These are phyloP conservation scores for Eurystomus glaucurus DNA, from an alignment of 2,797 vertebrate genomes.

Conservation along the genomic window DNA sequence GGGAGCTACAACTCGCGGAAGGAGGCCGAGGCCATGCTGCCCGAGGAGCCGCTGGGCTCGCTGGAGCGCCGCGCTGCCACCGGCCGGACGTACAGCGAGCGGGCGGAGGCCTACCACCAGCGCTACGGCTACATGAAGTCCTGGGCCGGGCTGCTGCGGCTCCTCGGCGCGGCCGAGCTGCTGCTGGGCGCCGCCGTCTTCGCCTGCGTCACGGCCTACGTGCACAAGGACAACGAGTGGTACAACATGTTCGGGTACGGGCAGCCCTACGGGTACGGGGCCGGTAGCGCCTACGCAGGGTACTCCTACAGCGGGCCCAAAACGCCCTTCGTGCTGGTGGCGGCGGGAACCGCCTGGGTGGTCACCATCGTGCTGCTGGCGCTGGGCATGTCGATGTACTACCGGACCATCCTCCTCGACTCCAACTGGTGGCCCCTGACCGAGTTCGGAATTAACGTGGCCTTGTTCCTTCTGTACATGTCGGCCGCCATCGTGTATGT, in stretches of 20 bases:
- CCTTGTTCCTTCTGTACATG: slow-evolving; percentile 93
- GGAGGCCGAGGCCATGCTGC: slow-evolving; percentile 86
- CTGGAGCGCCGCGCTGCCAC: slow-evolving; percentile 84
- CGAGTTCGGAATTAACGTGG: slow-evolving; percentile 93
- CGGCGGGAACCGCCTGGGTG: slow-evolving; percentile 92
- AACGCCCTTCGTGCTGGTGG: slow-evolving; percentile 93
- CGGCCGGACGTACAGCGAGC: slow-evolving; percentile 89
- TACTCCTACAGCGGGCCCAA: slow-evolving; percentile 92
- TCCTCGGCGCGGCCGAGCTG: slow-evolving; percentile 91
- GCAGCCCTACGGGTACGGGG: slow-evolving; percentile 84
- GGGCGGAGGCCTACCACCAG: slow-evolving; percentile 89
- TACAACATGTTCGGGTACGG: slow-evolving; percentile 94
- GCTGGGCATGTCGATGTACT: slow-evolving; percentile 98
- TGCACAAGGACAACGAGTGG: slow-evolving; percentile 98
- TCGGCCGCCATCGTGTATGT: slow-evolving; percentile 92
- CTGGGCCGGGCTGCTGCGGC: slow-evolving; percentile 94
- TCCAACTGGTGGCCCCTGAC: slow-evolving; percentile 97
- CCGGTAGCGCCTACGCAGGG: slow-evolving; percentile 79
- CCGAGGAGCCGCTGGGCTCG: slow-evolving; percentile 76
- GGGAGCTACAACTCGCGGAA: slow-evolving; percentile 86
- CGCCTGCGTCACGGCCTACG: slow-evolving; percentile 96
- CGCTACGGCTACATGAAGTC: slow-evolving; percentile 97
- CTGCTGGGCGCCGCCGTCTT: slow-evolving; percentile 94
- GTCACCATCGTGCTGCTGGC: slow-evolving; percentile 92
- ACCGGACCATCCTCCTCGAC: slow-evolving; percentile 95